Evolutionary conservation across 2,113 vertebrate genomes (phyloP).

Genomic region (Malaclemys terrapin): DNA sequence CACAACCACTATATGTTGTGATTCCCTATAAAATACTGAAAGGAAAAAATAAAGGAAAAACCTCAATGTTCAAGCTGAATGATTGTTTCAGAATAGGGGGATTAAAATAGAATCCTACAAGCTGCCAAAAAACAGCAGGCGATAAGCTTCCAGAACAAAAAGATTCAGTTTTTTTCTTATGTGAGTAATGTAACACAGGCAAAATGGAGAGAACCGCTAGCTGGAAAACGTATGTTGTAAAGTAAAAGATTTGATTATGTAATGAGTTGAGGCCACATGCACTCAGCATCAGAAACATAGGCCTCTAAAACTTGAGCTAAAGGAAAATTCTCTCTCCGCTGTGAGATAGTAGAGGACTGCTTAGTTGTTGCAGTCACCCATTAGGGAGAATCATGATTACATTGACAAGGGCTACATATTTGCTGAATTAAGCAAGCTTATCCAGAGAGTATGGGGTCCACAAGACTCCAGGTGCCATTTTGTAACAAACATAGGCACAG

Average conservation of each 20-base stretch:
- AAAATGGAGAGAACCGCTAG: neutral
- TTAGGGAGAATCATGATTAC: neutral
- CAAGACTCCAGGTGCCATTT: neutral
- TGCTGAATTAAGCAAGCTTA: neutral
- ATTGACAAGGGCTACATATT: accelerated
- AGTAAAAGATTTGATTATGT: neutral
- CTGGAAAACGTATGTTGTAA: neutral
- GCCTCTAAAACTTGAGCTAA: neutral
- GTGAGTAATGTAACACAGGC: neutral
- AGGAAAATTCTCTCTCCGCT: neutral
- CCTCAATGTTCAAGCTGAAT: neutral
- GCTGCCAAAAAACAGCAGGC: neutral
- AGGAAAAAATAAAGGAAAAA: neutral
- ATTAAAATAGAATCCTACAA: neutral
- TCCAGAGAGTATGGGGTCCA: neutral
- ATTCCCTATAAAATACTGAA: neutral
- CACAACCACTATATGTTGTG: neutral
- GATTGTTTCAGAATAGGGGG: neutral
- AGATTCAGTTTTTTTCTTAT: neutral
- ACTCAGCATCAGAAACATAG: neutral
- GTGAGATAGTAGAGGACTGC: neutral
- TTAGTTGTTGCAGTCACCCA: neutral
- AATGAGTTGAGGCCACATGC: neutral
- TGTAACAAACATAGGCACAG: neutral
- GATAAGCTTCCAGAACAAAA: slow-evolving; percentile 16